These are phyloP conservation scores for Drosophila chauvacae DNA, from an alignment of 1,140 invertebrate genomes.

Conservation along the genomic window DNA sequence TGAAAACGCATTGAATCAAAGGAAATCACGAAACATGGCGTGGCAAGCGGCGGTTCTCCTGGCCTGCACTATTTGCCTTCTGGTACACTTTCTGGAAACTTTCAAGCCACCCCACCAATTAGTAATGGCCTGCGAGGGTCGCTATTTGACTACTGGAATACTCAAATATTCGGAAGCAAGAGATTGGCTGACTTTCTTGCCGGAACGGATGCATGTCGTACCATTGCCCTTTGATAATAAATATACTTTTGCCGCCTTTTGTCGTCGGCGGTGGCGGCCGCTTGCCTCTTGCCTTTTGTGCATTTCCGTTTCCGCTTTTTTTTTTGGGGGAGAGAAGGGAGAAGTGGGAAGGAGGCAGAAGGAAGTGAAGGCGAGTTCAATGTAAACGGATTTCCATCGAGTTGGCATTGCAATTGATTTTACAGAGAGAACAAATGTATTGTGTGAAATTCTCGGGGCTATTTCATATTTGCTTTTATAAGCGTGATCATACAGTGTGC, in stretches of 20 bases:
- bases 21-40: constrained; percentile 80
- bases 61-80: constrained; percentile 26
- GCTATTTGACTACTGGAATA: constrained; percentile 10
- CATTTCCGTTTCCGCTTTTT: constrained; percentile 70
- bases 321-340: neutral
- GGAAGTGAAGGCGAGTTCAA: constrained; percentile 44
- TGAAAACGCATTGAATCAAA: constrained; percentile 61
- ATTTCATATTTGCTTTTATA: neutral
- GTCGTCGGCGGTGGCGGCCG: constrained; percentile 24
- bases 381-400: constrained; percentile 53
- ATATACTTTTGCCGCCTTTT: constrained; percentile 44
- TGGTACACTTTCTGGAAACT: constrained; percentile 32
- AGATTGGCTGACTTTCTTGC: constrained; percentile 47
- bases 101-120: constrained; percentile 41
- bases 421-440: constrained; percentile 20
- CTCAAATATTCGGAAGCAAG: neutral
- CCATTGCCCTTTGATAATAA: constrained; percentile 53
- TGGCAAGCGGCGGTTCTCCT: constrained; percentile 70
- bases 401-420: constrained; percentile 53
- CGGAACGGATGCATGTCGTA: constrained; percentile 42
- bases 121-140: constrained; percentile 21
- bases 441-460: neutral
- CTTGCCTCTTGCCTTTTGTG: constrained; percentile 52
- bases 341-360: neutral
- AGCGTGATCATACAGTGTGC: neutral